Percentiles rank a stretch among this genome's conserved stretches.
Conservation (phyloP, 2,888 invertebrate species). For the Brenthis daphne region DNA sequence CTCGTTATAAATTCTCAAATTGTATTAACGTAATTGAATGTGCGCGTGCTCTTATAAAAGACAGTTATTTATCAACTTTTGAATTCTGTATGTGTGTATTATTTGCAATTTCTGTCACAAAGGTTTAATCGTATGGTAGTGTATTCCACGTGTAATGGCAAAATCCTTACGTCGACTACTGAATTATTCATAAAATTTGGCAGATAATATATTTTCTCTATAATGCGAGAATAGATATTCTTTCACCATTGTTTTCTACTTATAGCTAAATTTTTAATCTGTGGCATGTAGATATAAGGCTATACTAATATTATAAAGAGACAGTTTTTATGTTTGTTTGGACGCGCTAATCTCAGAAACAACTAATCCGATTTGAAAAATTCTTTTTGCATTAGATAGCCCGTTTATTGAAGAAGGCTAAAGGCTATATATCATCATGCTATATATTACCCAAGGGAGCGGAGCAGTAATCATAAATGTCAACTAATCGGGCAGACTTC, state of each 20-base stretch:
- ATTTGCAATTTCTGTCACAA: slow-evolving; percentile 29
- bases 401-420: too few relatives aligned
- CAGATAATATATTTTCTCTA: slow-evolving; percentile 28
- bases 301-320: too few relatives aligned
- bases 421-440: too few relatives aligned
- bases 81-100: slow-evolving; percentile 19
- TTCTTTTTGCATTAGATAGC: too few relatives aligned
- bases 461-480: too few relatives aligned
- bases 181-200: slow-evolving; percentile 32
- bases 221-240: slow-evolving; percentile 12
- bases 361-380: too few relatives aligned
- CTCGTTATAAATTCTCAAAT: slow-evolving; percentile 17
- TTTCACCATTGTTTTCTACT: slow-evolving; percentile 21
- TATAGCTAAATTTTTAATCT: slow-evolving; percentile 1
- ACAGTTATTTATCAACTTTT: slow-evolving; percentile 20
- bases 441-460: too few relatives aligned
- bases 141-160: slow-evolving; percentile 30
- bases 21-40: slow-evolving; percentile 16
- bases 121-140: slow-evolving; percentile 27
- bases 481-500: too few relatives aligned
- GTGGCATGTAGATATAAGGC: background rate
- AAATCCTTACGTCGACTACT: slow-evolving; percentile 25
- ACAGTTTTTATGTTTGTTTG: too few relatives aligned
- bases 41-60: slow-evolving; percentile 19
- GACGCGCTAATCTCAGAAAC: too few relatives aligned